Percentiles rank a stretch among this genome's conserved stretches.
Evolutionary conservation across 2,113 vertebrate species (phyloP).

Genomic region (Cathartes aura): DNA sequence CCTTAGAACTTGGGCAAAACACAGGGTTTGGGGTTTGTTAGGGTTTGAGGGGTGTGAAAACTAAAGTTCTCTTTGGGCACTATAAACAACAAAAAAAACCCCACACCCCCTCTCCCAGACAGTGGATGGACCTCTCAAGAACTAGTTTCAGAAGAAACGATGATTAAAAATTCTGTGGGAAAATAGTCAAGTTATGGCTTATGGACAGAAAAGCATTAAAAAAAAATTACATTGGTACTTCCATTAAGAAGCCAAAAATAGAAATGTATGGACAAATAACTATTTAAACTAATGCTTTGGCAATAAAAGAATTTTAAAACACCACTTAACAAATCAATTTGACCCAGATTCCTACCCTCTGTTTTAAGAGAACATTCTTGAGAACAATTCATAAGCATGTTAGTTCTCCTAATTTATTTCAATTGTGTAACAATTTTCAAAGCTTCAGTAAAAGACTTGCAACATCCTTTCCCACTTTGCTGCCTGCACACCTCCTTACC

Average conservation of each 20-base stretch:
- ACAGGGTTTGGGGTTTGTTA: fast-evolving
- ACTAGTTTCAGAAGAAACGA: not conserved
- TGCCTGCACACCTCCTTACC: not conserved
- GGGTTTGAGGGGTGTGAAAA: not conserved
- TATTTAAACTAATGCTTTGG: not conserved
- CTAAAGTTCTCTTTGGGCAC: not conserved
- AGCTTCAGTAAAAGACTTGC: not conserved
- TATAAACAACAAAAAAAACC: not conserved
- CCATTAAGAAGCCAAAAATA: not conserved
- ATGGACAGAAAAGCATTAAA: not conserved
- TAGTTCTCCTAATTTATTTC: not conserved
- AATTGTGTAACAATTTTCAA: not conserved
- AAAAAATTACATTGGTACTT: not conserved
- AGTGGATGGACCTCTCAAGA: not conserved
- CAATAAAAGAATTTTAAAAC: not conserved
- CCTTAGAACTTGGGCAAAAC: not conserved
- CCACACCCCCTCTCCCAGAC: not conserved
- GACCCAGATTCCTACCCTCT: not conserved
- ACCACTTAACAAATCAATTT: not conserved
- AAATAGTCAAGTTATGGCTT: not conserved
- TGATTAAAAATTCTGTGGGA: not conserved
- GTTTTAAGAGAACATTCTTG: not conserved
- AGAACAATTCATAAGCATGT: not conserved
- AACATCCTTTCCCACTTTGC: not conserved
- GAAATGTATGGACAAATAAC: not conserved